A percentile compares a stretch with the other conserved stretches of the same genome.
Conservation (phyloP, 2,797 vertebrate species). For the Rhabdophis nuchalis region DNA sequence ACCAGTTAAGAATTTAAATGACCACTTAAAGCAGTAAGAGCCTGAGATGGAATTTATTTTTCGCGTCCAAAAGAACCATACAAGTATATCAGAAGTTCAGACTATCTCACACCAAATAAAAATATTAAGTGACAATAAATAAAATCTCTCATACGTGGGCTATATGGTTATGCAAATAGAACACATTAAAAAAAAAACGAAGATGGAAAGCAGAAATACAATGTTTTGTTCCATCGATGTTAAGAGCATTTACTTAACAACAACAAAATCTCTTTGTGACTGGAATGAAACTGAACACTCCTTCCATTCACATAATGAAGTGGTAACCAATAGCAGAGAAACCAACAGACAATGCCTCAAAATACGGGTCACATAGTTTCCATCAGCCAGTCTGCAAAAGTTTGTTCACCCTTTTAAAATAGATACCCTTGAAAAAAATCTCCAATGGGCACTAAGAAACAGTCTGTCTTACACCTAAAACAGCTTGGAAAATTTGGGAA, state of each 20-base stretch:
- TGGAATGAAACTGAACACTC: background rate
- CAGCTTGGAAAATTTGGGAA: too few species aligned
- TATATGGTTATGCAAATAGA: conserved; percentile 24
- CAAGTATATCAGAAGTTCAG: conserved; percentile 41
- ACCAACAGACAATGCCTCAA: background rate
- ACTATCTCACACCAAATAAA: conserved; percentile 40
- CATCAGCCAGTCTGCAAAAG: background rate
- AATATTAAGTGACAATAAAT: conserved; percentile 45
- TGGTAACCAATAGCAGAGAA: background rate
- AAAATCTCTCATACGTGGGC: conserved; percentile 14
- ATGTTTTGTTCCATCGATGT: background rate
- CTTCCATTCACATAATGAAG: background rate
- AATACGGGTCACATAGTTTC: background rate
- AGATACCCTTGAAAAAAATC: background rate
- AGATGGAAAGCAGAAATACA: conserved; percentile 25
- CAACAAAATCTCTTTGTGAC: background rate
- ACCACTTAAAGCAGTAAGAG: conserved; percentile 45
- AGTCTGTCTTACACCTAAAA: background rate
- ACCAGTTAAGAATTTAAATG: conserved; percentile 54
- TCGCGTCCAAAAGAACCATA: conserved; percentile 45
- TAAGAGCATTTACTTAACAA: background rate
- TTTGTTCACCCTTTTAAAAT: background rate
- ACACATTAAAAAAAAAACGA: background rate
- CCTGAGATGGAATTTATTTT: conserved; percentile 41
- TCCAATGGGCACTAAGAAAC: background rate